These are phyloP conservation scores for Oryzias melastigma DNA, from an alignment of 2,113 vertebrate genomes.

Conservation along the genomic window DNA sequence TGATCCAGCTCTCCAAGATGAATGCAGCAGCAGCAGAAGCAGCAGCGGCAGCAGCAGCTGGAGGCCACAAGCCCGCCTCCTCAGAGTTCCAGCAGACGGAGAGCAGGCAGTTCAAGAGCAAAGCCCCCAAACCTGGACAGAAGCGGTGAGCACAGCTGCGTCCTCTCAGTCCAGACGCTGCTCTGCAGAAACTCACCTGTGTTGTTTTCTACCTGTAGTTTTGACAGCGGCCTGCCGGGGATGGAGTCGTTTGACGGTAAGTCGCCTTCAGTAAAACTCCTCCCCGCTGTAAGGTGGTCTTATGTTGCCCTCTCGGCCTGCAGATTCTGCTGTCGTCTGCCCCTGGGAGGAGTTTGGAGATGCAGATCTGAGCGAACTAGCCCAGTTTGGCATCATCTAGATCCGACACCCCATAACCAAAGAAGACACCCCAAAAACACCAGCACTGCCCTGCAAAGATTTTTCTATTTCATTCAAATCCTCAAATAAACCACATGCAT, in stretches of 20 bases:
- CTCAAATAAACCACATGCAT: no score
- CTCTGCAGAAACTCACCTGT: not conserved
- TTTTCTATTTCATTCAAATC: no score
- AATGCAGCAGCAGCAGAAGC: conserved; percentile 30
- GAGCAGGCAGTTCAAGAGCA: conserved; percentile 88
- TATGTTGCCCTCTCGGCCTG: not conserved
- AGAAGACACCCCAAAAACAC: not conserved
- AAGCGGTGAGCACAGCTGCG: conserved; percentile 75
- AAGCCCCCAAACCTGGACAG: conserved; percentile 87
- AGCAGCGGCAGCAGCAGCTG: conserved; percentile 4
- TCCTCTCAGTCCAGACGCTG: no score
- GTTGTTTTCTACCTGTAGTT: conserved; percentile 60
- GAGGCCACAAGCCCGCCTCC: conserved; percentile 70
- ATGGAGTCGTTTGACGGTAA: conserved; percentile 89
- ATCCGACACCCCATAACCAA: not conserved
- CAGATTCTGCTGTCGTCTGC: not conserved
- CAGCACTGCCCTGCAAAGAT: no score
- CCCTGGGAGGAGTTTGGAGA: conserved; percentile 11
- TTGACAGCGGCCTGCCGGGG: conserved; percentile 86
- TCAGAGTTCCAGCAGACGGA: conserved; percentile 89
- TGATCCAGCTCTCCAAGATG: conserved; percentile 15
- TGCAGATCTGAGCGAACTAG: conserved; percentile 57
- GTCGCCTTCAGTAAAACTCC: conserved; percentile 25
- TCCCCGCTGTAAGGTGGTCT: not conserved
- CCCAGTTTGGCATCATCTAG: conserved; percentile 87